A percentile compares a stretch with the other conserved stretches of the same genome.
Conservation (phyloP, 2,888 invertebrate genomes). For the Allolobophora icterica region DNA sequence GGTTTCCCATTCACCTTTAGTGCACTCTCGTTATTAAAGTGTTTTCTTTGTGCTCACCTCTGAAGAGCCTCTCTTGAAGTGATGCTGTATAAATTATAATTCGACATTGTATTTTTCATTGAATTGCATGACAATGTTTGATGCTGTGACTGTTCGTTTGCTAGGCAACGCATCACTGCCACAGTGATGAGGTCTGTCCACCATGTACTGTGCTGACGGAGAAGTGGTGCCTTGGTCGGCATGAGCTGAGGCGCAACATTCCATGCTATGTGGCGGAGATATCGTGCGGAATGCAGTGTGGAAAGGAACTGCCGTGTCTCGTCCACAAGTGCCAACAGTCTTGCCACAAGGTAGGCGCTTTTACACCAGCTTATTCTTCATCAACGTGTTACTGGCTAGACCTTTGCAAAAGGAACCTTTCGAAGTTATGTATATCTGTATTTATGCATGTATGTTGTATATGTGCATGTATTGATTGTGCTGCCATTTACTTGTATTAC, state of each 20-base stretch:
- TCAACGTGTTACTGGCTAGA: too few species aligned
- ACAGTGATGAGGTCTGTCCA: slow-evolving; percentile 76
- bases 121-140: neutral
- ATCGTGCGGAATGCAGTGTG: slow-evolving; percentile 88
- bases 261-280: slow-evolving; percentile 85
- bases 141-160: neutral
- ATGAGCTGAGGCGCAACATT: slow-evolving; percentile 81
- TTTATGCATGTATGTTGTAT: too few species aligned
- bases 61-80: too few species aligned
- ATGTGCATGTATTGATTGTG: too few species aligned
- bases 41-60: too few species aligned
- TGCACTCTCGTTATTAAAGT: too few species aligned
- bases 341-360: slow-evolving; percentile 73
- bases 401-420: too few species aligned
- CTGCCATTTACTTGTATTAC: too few species aligned
- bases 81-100: too few species aligned
- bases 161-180: slow-evolving; percentile 81
- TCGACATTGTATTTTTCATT: too few species aligned
- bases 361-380: neutral
- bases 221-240: slow-evolving; percentile 79
- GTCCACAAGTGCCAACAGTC: slow-evolving; percentile 82
- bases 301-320: slow-evolving; percentile 79
- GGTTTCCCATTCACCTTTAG: too few species aligned
- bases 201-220: slow-evolving; percentile 87
- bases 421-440: too few species aligned